Percentiles rank a stretch among this genome's conserved stretches.
phyloP scores from a whole-genome alignment of 2,888 invertebrate species.

The Chesias legatella region DNA sequence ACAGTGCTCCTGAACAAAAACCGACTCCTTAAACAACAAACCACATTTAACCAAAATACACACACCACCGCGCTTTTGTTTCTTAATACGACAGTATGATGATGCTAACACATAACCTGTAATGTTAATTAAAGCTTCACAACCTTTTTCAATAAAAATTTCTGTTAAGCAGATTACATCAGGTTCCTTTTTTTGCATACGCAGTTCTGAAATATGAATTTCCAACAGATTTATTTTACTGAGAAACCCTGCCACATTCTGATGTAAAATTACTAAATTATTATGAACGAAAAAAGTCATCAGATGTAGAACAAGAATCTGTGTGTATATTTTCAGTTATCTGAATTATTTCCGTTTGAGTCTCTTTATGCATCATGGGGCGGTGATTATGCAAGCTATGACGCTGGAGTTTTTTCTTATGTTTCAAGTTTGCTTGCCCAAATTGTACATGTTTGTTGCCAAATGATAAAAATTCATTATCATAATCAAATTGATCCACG shows the following conservation, averaged over 20 bases:
- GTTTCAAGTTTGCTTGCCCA: background rate
- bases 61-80: background rate
- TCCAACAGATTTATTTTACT: background rate
- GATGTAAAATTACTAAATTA: background rate
- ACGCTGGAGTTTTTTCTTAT: background rate
- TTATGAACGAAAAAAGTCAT: conserved; percentile 3
- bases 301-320: background rate
- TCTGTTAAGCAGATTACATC: conserved; percentile 2
- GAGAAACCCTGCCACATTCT: conserved; percentile 1
- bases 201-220: background rate
- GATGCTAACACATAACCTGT: background rate
- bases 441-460: background rate
- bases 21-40: background rate
- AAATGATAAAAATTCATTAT: background rate
- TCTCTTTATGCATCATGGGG: background rate
- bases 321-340: background rate
- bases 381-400: background rate
- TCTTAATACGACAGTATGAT: background rate
- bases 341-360: background rate
- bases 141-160: conserved; percentile 1
- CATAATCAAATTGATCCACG: conserved; percentile 1
- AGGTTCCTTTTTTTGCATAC: background rate
- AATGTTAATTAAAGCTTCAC: background rate
- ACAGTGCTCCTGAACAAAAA: background rate
- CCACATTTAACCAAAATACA: conserved; percentile 1